Evolutionary conservation across 2,113 vertebrate genomes (phyloP), one percentile per base, ranked within the genome.

Genomic region (Merops nubicus): DNA sequence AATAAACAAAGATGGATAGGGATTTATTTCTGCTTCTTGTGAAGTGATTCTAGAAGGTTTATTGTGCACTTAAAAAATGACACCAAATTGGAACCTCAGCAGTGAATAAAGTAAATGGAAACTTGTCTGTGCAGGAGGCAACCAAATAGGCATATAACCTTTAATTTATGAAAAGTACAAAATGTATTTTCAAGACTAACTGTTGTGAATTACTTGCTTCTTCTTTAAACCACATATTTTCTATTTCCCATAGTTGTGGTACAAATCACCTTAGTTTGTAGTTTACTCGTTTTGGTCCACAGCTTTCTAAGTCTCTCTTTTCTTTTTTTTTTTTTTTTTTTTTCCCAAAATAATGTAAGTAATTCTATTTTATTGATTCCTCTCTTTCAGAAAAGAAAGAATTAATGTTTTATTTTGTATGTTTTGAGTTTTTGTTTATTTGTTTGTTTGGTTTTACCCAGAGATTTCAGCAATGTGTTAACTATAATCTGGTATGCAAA

Each of bases 371-470:
- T 64, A 31, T 79, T 88, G 31, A 33, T 62, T 53, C 31, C 2
- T 31, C 23, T 72, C 26, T 74, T 63, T 76, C 40, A 65, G 33
- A 65, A 15, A 48, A 81, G 33, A 59, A 9, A 70, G 11, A 81
- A 91, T 34, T 60, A 43, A 81, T 65, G 28, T 6, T 60, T 48
- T 28, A 6, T 54, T 20, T 22, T 47, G 18, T 20, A 8, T 19
- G 2, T 15, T 21, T 54, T 21, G 22, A 2, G 34, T 60, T 14
- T 29, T 33, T 56, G 17, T 21, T 34, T 34, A 12, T 28, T 72
- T 53, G 13, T 1, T 60, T 74, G 2, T n/a, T 57, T 34, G 19
- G 9, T 26, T 25, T 59, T 17, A 0, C 2, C 2, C 19, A 11
- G 4, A 65, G 12, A 40, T 80, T 74, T 94, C 54, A 77, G 6